These are phyloP conservation scores for Bradypodion pumilum DNA, from an alignment of 2,797 vertebrate genomes.

Conservation along the genomic window DNA sequence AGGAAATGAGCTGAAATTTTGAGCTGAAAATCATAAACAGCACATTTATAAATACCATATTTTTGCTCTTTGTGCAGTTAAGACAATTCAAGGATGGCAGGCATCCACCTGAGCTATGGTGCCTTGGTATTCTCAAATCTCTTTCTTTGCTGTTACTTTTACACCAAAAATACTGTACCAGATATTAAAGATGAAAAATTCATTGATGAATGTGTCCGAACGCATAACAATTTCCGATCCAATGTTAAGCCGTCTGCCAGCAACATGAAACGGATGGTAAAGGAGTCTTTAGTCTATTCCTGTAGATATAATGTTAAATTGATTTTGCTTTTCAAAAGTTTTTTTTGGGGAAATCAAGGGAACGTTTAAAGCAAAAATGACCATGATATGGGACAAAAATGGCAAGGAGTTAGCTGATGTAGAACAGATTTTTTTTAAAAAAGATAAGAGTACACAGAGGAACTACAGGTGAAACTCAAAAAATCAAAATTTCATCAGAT, in stretches of 20 bases:
- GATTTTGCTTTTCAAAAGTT: too few relatives aligned
- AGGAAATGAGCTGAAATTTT: slow-evolving; percentile 27
- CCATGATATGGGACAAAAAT: too few relatives aligned
- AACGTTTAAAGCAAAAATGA: too few relatives aligned
- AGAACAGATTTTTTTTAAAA: too few relatives aligned
- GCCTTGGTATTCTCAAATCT: slow-evolving; percentile 48
- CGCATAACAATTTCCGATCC: slow-evolving; percentile 65
- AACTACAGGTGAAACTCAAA: too few relatives aligned
- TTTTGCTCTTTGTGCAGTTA: slow-evolving; percentile 3
- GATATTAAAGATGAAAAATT: slow-evolving; percentile 61
- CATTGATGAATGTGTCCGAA: slow-evolving; percentile 50
- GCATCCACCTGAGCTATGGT: slow-evolving; percentile 1
- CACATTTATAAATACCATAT: neutral
- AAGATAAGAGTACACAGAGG: too few relatives aligned
- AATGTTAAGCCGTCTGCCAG: slow-evolving; percentile 62
- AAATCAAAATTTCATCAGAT: too few relatives aligned
- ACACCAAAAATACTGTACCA: slow-evolving; percentile 3
- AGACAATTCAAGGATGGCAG: slow-evolving; percentile 23
- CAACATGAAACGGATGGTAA: slow-evolving; percentile 77
- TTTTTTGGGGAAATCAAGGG: too few relatives aligned
- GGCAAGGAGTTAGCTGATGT: too few relatives aligned
- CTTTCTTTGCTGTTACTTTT: slow-evolving; percentile 1
- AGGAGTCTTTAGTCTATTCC: slow-evolving; percentile 28
- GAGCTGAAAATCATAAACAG: neutral
- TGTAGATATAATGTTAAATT: neutral